Evolutionary conservation across 2,113 vertebrate genomes (phyloP).

Genomic region (Felis catus): F.catus_Fca126_mat1.0 CM031420.1:123844001-123844500

Average conservation of each 20-base stretch:
- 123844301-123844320: not conserved
- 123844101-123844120: constrained; percentile 63
- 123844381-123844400: not conserved
- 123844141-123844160: constrained; percentile 37
- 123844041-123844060: constrained; percentile 74
- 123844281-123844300: not conserved
- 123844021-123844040: constrained; percentile 69
- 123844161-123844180: constrained; percentile 10
- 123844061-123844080: constrained; percentile 75
- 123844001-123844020: constrained; percentile 46
- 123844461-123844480: not conserved
- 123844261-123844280: not conserved
- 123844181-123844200: not conserved
- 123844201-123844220: not conserved
- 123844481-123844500: not conserved
- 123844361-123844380: not conserved
- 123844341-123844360: not conserved
- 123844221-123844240: not conserved
- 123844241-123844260: not conserved
- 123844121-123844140: constrained; percentile 57
- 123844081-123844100: constrained; percentile 64
- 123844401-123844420: not conserved
- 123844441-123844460: not conserved
- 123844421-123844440: not conserved
- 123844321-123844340: not conserved